Percentiles rank a stretch among this genome's conserved stretches.
phyloP scores from a whole-genome alignment of 1,140 invertebrate genomes.

The Episyrphus balteatus region DNA sequence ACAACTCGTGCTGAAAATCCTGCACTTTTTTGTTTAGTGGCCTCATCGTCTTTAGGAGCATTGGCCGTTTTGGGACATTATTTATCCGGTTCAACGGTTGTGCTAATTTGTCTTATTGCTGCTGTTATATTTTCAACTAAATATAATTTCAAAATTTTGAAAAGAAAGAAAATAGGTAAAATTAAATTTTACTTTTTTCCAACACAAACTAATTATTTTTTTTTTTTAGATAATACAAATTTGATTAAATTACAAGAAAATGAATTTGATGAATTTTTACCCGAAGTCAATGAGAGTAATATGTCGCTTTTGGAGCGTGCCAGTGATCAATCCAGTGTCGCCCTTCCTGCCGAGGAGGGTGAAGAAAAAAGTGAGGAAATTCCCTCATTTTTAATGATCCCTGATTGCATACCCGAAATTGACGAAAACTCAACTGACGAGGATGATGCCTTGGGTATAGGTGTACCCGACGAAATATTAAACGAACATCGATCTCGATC shows the following conservation, averaged over 20 bases:
- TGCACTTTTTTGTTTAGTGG: constrained; percentile 23
- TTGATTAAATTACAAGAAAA: constrained; percentile 23
- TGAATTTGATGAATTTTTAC: constrained; percentile 31
- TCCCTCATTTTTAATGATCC: constrained; percentile 30
- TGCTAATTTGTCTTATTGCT: constrained; percentile 19
- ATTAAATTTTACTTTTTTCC: neutral
- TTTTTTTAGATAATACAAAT: constrained; percentile 20
- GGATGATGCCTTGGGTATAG: constrained; percentile 9
- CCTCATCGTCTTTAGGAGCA: constrained; percentile 16
- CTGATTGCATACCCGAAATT: constrained; percentile 31
- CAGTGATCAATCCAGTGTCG: constrained; percentile 19
- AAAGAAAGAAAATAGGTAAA: constrained; percentile 25
- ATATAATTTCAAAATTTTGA: constrained; percentile 25
- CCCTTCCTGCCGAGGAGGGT: constrained; percentile 11
- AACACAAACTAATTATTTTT: neutral
- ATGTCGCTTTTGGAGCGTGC: constrained; percentile 28
- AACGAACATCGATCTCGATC: neutral
- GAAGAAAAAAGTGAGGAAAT: constrained; percentile 33
- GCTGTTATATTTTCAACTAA: constrained; percentile 25
- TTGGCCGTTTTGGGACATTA: constrained; percentile 28
- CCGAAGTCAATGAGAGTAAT: constrained; percentile 31
- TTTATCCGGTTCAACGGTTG: constrained; percentile 23
- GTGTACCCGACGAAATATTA: neutral
- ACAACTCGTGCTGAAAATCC: constrained; percentile 15
- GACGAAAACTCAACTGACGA: constrained; percentile 33